Conservation (phyloP, 2,797 vertebrate genomes). For the Pantherophis alleghaniensis region DNA sequence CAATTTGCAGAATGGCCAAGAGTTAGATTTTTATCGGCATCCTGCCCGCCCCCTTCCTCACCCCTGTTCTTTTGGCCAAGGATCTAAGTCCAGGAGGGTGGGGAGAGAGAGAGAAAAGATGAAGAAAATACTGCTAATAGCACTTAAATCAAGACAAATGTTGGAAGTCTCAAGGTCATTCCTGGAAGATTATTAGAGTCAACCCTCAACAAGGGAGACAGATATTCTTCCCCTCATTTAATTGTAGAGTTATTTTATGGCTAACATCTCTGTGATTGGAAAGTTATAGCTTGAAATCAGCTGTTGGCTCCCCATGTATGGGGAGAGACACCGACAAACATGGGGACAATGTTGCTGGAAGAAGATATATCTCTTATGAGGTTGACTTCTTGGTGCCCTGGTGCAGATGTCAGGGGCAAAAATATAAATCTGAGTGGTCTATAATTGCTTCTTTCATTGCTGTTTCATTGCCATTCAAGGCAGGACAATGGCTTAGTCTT, state of each 20-base stretch:
- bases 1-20: slow-evolving; percentile 72
- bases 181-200: slow-evolving; percentile 60
- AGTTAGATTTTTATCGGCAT: slow-evolving; percentile 71
- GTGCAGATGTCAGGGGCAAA: slow-evolving; percentile 54
- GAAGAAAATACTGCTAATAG: slow-evolving; percentile 71
- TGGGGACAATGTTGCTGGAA: slow-evolving; percentile 63
- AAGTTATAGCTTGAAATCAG: slow-evolving; percentile 68
- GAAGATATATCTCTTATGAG: slow-evolving; percentile 70
- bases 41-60: neutral
- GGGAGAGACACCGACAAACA: slow-evolving; percentile 63
- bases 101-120: slow-evolving; percentile 6
- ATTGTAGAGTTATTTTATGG: slow-evolving; percentile 67
- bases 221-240: slow-evolving; percentile 47
- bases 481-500: neutral
- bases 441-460: neutral
- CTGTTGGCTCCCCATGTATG: slow-evolving; percentile 69
- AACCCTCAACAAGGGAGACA: slow-evolving; percentile 46
- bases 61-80: slow-evolving; percentile 56
- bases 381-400: slow-evolving; percentile 32
- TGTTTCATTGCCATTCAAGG: neutral
- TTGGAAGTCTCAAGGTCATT: slow-evolving; percentile 71
- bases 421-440: slow-evolving; percentile 25
- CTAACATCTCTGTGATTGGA: slow-evolving; percentile 62
- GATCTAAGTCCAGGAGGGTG: slow-evolving; percentile 54
- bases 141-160: slow-evolving; percentile 66